Conservation (phyloP, 2,888 invertebrate genomes). For the Dyspetes luteomarginatus region DNA sequence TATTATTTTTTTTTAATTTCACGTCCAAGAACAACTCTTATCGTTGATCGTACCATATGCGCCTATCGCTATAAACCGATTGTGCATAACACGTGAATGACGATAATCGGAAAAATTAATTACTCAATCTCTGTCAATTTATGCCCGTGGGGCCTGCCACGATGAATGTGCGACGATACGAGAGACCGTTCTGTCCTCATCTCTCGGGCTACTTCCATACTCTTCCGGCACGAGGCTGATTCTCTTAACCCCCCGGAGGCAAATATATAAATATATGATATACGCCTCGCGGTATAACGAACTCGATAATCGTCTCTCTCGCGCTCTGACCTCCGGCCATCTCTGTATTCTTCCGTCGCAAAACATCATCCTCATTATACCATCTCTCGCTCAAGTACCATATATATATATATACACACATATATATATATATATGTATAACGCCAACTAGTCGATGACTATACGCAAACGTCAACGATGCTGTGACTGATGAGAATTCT, state of each 20-base stretch:
- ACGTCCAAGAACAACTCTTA: too few relatives aligned
- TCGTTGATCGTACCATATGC: too few relatives aligned
- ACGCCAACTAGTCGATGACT: background rate
- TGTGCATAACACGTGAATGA: background rate
- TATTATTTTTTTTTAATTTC: too few relatives aligned
- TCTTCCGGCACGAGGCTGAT: constrained; percentile 74
- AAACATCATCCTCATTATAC: constrained; percentile 72
- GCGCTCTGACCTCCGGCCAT: constrained; percentile 74
- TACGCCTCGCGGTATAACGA: constrained; percentile 72
- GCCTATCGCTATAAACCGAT: background rate
- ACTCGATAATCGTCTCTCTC: constrained; percentile 73
- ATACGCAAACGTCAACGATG: background rate
- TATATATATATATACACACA: constrained; percentile 4
- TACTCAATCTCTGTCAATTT: constrained; percentile 57
- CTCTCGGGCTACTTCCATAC: constrained; percentile 59
- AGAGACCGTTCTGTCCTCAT: constrained; percentile 56
- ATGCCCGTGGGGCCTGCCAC: constrained; percentile 52
- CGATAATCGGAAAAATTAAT: constrained; percentile 9
- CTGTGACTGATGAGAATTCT: background rate
- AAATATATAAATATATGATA: too few relatives aligned
- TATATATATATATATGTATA: background rate
- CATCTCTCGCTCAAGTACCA: constrained; percentile 55
- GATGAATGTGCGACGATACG: constrained; percentile 30
- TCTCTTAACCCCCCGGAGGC: constrained; percentile 47
- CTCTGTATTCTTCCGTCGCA: constrained; percentile 74